These are phyloP conservation scores for Merodon equestris DNA, from an alignment of 2,888 invertebrate species.

Conservation along the genomic window DNA sequence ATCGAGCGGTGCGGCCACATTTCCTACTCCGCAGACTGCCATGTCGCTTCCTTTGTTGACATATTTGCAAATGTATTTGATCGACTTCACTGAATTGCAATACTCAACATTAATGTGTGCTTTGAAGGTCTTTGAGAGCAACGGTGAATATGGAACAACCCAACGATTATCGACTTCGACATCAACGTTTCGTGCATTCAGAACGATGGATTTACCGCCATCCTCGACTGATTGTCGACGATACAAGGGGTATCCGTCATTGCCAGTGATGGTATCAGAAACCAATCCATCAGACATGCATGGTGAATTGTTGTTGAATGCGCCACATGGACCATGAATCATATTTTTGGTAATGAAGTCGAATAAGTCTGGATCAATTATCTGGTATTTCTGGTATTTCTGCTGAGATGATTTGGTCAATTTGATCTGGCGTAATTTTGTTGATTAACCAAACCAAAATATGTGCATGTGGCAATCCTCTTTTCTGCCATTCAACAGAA, in stretches of 20 bases:
- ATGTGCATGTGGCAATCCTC: constrained; percentile 19
- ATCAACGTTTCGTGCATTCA: neutral
- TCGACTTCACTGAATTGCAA: constrained; percentile 4
- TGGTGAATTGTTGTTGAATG: too few species aligned
- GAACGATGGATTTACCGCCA: too few species aligned
- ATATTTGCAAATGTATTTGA: constrained; percentile 38
- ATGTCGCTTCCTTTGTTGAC: constrained; percentile 29
- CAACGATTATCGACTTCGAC: constrained; percentile 19
- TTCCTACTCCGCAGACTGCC: constrained; percentile 26
- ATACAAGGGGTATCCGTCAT: too few species aligned
- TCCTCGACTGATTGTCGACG: too few species aligned
- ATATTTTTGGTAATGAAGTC: too few species aligned
- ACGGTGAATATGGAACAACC: constrained; percentile 14
- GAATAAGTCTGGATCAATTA: too few species aligned
- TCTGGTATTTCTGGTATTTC: neutral
- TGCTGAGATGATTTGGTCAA: neutral
- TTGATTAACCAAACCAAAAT: constrained; percentile 28
- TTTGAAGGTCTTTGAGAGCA: constrained; percentile 1
- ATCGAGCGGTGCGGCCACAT: constrained; percentile 18
- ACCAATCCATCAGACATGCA: too few species aligned
- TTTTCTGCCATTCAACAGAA: constrained; percentile 13
- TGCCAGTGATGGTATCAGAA: too few species aligned
- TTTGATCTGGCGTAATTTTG: constrained; percentile 3
- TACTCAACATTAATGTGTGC: constrained; percentile 11
- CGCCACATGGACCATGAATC: too few species aligned